phyloP scores from a whole-genome alignment of 37 sponge, comb jelly and placozoan species.

The Axinella damicornis region DNA sequence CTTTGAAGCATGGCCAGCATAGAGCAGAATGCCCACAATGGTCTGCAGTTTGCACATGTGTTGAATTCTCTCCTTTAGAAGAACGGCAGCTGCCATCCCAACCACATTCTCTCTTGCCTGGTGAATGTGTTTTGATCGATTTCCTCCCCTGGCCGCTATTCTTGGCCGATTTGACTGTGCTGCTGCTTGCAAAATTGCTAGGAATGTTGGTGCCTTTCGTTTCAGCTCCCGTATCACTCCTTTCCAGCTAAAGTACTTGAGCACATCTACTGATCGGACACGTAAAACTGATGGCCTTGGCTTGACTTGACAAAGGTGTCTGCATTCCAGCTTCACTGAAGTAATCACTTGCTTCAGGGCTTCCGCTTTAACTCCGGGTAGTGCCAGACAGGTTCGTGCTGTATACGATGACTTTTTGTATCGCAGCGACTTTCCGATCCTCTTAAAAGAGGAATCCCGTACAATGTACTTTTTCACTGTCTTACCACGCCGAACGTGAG shows the following conservation, averaged over 20 bases:
- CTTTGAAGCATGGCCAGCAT: conserved; percentile 47
- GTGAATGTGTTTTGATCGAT: neutral
- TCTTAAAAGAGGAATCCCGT: neutral
- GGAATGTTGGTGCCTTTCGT: conserved; percentile 1
- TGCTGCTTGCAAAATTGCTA: conserved; percentile 1
- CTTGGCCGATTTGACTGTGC: neutral
- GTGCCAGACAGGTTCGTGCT: neutral
- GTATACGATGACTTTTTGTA: conserved; percentile 40
- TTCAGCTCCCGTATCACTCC: conserved; percentile 9
- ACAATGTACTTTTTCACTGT: no score
- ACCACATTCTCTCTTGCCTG: neutral
- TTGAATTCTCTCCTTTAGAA: conserved; percentile 18
- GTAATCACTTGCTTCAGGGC: conserved; percentile 1
- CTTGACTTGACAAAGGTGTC: conserved; percentile 2
- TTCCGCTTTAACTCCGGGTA: neutral
- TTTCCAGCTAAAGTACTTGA: conserved; percentile 21
- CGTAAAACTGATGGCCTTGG: conserved; percentile 10
- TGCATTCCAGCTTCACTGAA: neutral
- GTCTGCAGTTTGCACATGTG: conserved; percentile 9
- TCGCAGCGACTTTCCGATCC: conserved; percentile 21
- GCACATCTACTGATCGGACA: neutral
- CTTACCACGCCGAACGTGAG: no score
- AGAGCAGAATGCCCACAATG: neutral
- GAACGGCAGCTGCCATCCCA: conserved; percentile 1
- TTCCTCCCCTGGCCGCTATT: no score